Base-by-base conservation (phyloP, 92 coral and sea anemone genomes). In the Bergia sp. region DNA sequence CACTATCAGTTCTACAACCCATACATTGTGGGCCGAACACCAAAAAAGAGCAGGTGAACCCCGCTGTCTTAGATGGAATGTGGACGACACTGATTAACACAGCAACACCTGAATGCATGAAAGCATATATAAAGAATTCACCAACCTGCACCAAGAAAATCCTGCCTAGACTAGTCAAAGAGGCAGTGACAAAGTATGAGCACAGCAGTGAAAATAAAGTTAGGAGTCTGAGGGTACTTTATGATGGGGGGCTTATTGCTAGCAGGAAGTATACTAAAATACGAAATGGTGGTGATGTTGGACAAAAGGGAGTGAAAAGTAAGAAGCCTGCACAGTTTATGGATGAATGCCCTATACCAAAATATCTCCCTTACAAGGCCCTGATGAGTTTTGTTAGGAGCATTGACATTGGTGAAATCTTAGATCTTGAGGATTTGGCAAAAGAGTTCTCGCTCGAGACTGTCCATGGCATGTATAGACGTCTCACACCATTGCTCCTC, bases 1-100 rank as follows among this genome's bases (percentile, higher is more conserved):
- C 53, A 47, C 53, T 47, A 47, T 47, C 53, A 47, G 53, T 47
- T 47, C 53, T 47, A 47, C 53, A 47, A 47, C 53, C 53, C 53
- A 47, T 47, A 47, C 53, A 47, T 47, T 47, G 9, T 47, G 9
- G 53, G 53, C 53, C 53, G 53, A 47, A 47, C 53, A 47, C 53
- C 53, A 47, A 47, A 47, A 47, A 47, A 47, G 53, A 47, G 53
- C 53, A 47, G 53, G 53, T 47, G 53, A 47, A 47, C 53, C 53
- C 53, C 53, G 53, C 53, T 47, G 92, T 91, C 69, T 74, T 73
- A 38, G 93, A 89, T 88, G 92, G 93, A 45, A 49, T 90, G 77
- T 90, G 95, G 93, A 93, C 95, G 55, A 90, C 95, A 37, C 77
- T 93, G 79, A 69, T 92, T 49, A 87, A 88, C 58, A 73, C 93